Base-by-base conservation (phyloP, 2,113 vertebrate species). In the Psettodes erumei region DNA sequence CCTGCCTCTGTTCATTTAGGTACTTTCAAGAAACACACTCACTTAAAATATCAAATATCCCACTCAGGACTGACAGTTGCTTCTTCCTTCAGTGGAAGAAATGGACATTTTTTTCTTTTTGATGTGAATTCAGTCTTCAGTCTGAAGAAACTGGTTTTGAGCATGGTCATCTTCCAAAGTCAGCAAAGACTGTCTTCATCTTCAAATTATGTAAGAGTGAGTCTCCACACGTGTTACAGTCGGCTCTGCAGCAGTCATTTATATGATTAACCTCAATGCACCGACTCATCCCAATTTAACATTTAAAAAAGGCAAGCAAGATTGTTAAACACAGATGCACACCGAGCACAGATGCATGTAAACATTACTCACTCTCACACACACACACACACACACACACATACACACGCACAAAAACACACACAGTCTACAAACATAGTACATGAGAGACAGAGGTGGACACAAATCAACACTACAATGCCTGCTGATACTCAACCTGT, bases 261-360 rank as follows among this genome's bases (percentile, higher is more conserved):
- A 56, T 80, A 48, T 55, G 19, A 68, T 72, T 30, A 28, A 73
- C 51, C 80, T 81, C 79, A 84, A 76, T 66, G 82, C 88, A 89
- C 79, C 30, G 82, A 74, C 67, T 88, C 83, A 85, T 88, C 89
- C 88, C 85, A 82, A 69, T 82, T 77, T 71, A 54, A 40, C 15
- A 54, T 35, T 79, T 74, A 28, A 74, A 72, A n/a, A 81, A 59
- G 9, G 72, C 78, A 89, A 82, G 86, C 81, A 62, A 64, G 53
- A 67, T 66, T 76, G 67, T 89, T 83, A 88, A n/a, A 87, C 70
- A 90, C 9, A 71, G 18, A 79, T 37, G 68, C 86, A 71, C 71
- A 84, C 35, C 65, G 27, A 83, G 73, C 85, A 89, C 67, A 82
- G 45, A 63, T 47, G 65, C 62, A 43, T 25, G 33, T 25, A 40